phyloP scores from a whole-genome alignment of 2,888 invertebrate species.

The Stenichneumon culpator region DNA sequence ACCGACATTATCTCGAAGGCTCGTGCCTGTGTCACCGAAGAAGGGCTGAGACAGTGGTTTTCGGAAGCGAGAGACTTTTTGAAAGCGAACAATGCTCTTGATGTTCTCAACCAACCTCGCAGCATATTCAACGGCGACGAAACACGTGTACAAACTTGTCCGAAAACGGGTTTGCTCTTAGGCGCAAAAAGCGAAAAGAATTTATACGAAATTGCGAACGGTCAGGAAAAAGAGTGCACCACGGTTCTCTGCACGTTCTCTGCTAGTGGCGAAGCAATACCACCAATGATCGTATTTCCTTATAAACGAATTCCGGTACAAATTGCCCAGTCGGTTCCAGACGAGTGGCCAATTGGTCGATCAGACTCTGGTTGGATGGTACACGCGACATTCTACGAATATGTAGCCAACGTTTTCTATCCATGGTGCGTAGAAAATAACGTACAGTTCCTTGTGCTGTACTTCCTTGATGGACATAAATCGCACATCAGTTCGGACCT shows the following conservation, averaged over 20 bases:
- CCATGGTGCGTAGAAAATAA: slow-evolving; percentile 70
- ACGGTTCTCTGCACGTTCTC: slow-evolving; percentile 67
- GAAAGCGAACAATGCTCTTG: slow-evolving; percentile 56
- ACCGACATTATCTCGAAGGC: slow-evolving; percentile 7
- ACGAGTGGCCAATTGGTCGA: slow-evolving; percentile 74
- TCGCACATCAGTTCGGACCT: slow-evolving; percentile 74
- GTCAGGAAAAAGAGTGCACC: slow-evolving; percentile 70
- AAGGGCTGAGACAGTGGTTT: slow-evolving; percentile 56
- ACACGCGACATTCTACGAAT: slow-evolving; percentile 79
- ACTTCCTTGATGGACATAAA: slow-evolving; percentile 76
- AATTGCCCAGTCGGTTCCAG: slow-evolving; percentile 64
- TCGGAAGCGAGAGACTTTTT: slow-evolving; percentile 69
- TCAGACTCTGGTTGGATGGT: slow-evolving; percentile 80
- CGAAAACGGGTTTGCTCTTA: slow-evolving; percentile 69
- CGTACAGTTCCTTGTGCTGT: slow-evolving; percentile 68
- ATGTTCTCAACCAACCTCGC: slow-evolving; percentile 63
- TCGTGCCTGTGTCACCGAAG: slow-evolving; percentile 53
- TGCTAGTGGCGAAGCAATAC: slow-evolving; percentile 74
- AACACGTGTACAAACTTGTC: slow-evolving; percentile 65
- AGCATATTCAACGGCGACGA: slow-evolving; percentile 73
- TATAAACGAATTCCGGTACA: slow-evolving; percentile 74
- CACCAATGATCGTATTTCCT: slow-evolving; percentile 77
- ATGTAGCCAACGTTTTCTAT: slow-evolving; percentile 78
- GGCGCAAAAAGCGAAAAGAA: slow-evolving; percentile 68
- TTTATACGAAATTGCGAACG: slow-evolving; percentile 67